Conservation (phyloP, 2,113 vertebrate species). For the Tilapia sparmanii region DNA sequence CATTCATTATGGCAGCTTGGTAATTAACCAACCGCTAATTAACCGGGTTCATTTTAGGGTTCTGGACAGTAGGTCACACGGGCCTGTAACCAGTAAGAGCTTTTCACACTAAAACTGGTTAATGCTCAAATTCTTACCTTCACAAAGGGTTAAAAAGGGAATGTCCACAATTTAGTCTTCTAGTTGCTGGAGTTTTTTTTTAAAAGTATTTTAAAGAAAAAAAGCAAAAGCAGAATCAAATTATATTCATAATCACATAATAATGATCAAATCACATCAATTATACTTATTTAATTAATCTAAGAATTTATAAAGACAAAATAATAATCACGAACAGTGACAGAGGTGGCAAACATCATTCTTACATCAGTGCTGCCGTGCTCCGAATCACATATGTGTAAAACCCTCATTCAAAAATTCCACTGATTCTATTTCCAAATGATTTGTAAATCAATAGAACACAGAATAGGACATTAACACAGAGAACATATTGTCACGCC, state of each 20-base stretch:
- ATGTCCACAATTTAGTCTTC: not conserved
- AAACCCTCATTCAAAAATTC: not conserved
- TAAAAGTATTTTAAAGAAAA: not conserved
- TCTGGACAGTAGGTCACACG: rapidly evolving
- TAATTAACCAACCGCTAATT: not conserved
- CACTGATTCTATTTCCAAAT: not conserved
- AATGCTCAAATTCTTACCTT: not conserved
- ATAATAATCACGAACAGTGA: not conserved
- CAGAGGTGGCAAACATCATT: not conserved
- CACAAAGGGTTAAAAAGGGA: not conserved
- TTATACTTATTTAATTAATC: not conserved
- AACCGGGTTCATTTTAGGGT: not conserved
- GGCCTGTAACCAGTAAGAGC: not conserved
- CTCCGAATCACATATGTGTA: not conserved
- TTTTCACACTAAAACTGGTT: not conserved
- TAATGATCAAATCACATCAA: not conserved
- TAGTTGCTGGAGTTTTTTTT: rapidly evolving
- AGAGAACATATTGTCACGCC: not conserved
- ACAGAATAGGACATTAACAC: not conserved
- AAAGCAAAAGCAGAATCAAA: not conserved
- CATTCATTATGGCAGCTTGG: not conserved
- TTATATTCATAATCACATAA: not conserved
- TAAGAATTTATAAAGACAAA: not conserved
- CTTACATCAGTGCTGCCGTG: not conserved
- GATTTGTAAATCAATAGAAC: not conserved